phyloP scores from a whole-genome alignment of 64 coral and sea anemone genomes.

The Pachyseris speciosa region DNA sequence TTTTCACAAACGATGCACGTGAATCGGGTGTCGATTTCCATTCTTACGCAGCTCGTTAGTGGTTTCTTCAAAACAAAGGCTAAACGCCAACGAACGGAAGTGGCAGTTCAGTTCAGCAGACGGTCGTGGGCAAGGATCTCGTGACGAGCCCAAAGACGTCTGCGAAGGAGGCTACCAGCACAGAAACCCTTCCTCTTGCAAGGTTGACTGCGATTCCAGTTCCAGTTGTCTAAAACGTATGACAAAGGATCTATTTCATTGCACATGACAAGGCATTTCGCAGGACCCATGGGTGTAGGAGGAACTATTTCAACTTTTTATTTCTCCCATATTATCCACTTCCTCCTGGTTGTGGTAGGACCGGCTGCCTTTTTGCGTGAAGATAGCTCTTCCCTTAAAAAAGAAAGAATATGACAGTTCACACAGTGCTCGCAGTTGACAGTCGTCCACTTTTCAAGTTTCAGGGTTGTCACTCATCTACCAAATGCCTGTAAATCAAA shows the following conservation, averaged over 20 bases:
- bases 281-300: neutral
- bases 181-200: conserved; percentile 19
- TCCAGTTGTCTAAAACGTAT: neutral
- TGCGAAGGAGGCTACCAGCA: no score
- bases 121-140: no score
- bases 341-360: neutral
- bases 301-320: neutral
- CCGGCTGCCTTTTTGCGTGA: neutral
- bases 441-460: conserved; percentile 10
- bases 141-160: no score
- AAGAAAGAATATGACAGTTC: neutral
- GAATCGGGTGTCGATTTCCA: no score
- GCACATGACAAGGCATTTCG: neutral
- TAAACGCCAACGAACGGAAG: no score
- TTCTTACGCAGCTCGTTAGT: no score
- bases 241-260: neutral
- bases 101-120: no score
- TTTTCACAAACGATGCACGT: no score
- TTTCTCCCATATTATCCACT: neutral
- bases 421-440: no score
- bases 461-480: conserved; percentile 16
- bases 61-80: no score
- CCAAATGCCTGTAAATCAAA: no score
- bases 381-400: neutral
- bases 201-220: neutral